phyloP scores from a whole-genome alignment of 2,797 vertebrate genomes.

The Diglossa cyanea region DNA sequence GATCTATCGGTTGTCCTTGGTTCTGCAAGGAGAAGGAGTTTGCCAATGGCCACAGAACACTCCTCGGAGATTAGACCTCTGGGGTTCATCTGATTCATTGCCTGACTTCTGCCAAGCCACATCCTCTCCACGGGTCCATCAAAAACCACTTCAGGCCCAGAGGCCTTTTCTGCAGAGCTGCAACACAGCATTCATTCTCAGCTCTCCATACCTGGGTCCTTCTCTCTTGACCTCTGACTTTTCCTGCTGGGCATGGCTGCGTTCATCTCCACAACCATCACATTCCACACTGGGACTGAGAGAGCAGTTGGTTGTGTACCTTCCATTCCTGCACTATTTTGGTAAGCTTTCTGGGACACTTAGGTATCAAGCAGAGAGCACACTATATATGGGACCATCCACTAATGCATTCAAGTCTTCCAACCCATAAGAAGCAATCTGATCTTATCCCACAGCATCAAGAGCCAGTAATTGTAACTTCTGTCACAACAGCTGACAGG shows the following conservation, averaged over 20 bases:
- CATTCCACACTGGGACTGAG: not conserved
- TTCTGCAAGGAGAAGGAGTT: not conserved
- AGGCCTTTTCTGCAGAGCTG: not conserved
- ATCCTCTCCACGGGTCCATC: not conserved
- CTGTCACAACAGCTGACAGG: conserved; percentile 49
- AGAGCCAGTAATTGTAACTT: conserved; percentile 8
- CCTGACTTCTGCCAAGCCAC: not conserved
- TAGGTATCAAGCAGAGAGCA: not conserved
- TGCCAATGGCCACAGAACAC: fast-evolving
- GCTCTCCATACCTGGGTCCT: not conserved
- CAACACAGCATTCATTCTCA: not conserved
- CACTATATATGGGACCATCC: conserved; percentile 44
- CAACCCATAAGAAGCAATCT: conserved; percentile 10
- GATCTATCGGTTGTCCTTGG: not conserved
- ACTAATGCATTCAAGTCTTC: conserved; percentile 11
- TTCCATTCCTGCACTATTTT: not conserved
- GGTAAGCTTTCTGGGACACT: not conserved
- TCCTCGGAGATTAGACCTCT: not conserved
- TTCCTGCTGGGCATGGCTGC: not conserved
- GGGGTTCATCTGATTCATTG: not conserved
- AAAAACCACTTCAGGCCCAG: not conserved
- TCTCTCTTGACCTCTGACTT: not conserved
- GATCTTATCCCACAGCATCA: not conserved
- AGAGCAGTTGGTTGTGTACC: not conserved
- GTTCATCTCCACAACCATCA: not conserved